Base-by-base conservation (phyloP, 2,797 vertebrate species). In the Rallus crepitans region DNA sequence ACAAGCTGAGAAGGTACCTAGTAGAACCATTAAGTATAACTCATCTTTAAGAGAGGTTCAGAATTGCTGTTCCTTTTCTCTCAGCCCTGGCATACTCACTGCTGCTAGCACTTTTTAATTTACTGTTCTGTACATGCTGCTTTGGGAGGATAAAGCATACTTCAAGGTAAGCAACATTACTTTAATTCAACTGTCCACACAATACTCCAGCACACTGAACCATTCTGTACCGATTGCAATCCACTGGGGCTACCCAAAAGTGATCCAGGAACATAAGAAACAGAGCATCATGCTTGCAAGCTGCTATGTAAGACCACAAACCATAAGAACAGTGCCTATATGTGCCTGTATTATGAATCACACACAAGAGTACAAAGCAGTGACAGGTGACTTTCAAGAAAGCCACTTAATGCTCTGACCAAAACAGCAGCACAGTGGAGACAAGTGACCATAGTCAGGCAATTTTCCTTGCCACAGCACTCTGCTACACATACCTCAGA, bases 271-370 rank as follows among this genome's bases (percentile, higher is more conserved):
- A 63, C 14, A 12, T 15, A 48, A 30, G 37, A 80, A 45, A 79
- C 20, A 89, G 37, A 60, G 39, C 0, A 0, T 0, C 48, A 33
- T 6, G 1, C 37, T 45, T 75, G 18, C 15, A 45, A 42, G 37
- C 30, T 82, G 42, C 68, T 40, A 3, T 1, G 2, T 11, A 50
- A 85, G 39, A 73, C 31, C 73, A 64, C 40, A 86, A 57, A 59
- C 17, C 12, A 0, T 5, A 64, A 50, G 30, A 84, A 45, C 17
- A 82, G 48, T 28, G 24, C 19, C 63, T 65, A 17, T 8, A 7
- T 16, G 11, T 4, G 20, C 21, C 19, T 15, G 11, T 10, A 52
- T 11, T 42, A 66, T 6, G 6, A 79, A 47, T 52, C 52, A 79
- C 4, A 70, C 5, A 4, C 45, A 60, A 56, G 20, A 82, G 37